Conservation (phyloP, 2,888 invertebrate genomes). For the Phoronis australis region DNA sequence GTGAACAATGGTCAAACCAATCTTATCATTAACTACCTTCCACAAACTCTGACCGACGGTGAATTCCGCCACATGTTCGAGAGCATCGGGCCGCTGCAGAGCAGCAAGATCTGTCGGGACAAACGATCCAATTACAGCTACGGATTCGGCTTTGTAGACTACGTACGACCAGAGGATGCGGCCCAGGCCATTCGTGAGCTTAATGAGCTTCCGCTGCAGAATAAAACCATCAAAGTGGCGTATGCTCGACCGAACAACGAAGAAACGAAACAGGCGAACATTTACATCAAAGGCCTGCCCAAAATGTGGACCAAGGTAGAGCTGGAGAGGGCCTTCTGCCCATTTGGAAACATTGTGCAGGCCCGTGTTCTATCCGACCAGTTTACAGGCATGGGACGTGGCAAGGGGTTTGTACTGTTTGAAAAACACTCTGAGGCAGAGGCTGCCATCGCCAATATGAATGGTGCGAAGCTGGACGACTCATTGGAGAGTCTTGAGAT, state of each 20-base stretch:
- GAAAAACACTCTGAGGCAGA: constrained; percentile 85
- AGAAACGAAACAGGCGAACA: constrained; percentile 86
- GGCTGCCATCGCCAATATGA: constrained; percentile 78
- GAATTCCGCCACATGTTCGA: constrained; percentile 84
- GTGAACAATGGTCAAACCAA: constrained; percentile 59
- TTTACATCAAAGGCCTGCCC: constrained; percentile 89
- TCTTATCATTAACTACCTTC: constrained; percentile 91
- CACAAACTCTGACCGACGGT: constrained; percentile 87
- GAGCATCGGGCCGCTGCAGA: constrained; percentile 81
- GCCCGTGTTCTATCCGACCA: constrained; percentile 85
- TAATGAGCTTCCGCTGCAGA: constrained; percentile 82
- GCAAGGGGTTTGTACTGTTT: constrained; percentile 79
- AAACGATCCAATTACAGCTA: constrained; percentile 83
- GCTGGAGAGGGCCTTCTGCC: constrained; percentile 77
- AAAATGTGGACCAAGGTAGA: constrained; percentile 62
- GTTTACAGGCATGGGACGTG: constrained; percentile 78
- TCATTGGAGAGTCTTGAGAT: constrained; percentile 78
- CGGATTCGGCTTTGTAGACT: constrained; percentile 94
- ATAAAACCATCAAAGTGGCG: constrained; percentile 89
- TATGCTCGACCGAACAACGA: constrained; percentile 87
- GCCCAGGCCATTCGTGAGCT: constrained; percentile 77
- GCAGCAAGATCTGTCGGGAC: constrained; percentile 67
- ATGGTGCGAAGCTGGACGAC: constrained; percentile 74
- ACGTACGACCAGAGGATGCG: constrained; percentile 78
- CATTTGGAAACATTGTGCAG: constrained; percentile 86